Base-by-base conservation (phyloP, 1,140 invertebrate species). In the Orchesella cincta region DNA sequence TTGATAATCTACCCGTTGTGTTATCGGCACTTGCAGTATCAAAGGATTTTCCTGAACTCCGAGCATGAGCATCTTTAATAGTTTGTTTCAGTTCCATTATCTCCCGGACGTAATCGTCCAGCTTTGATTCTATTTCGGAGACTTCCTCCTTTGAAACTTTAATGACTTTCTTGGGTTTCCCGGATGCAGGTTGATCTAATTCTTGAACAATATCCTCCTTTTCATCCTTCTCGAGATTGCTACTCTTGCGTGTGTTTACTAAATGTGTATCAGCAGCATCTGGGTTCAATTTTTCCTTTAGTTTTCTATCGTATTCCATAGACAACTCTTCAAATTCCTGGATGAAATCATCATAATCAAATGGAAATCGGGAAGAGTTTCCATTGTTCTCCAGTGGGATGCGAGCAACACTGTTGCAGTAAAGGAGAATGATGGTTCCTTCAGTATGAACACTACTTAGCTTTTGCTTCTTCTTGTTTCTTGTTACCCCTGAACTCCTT, bases 281-380 rank as follows among this genome's bases (percentile, higher is more conserved):
- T 14, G 29, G 23, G 14, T 70, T 28, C 35, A 74, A 72, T 20
- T 70, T 39, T 16, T 72, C 29, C 20, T 23, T 36, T 3, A 82
- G 23, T 76, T 80, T 82, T 14, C 74, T 77, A n/a, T 82, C 76
- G 20, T 57, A 78, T 0, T n/a, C 35, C n/a, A 74, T 23, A 14
- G 76, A 36, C n/a, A 79, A 62, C 46, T 78, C 77, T 64, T 80
- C 72, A 70, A 82, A 82, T 34, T 82, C 81, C 0, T 34, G 35
- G 1, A 80, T 35, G 29, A 82, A 80, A n/a, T 80, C 77, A 14
- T 82, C 77, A 76, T 80, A 82, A 26, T 82, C 79, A 62, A 82
- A 79, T 31, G 81, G 81, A 79, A 79, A 82, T 52, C 73, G 34
- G 1, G 77, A 36, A n/a, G 46, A 57, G 29, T 29, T n/a, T 67